phyloP scores from a whole-genome alignment of 2,888 invertebrate species.

The Digitonthophagus gazella region DNA sequence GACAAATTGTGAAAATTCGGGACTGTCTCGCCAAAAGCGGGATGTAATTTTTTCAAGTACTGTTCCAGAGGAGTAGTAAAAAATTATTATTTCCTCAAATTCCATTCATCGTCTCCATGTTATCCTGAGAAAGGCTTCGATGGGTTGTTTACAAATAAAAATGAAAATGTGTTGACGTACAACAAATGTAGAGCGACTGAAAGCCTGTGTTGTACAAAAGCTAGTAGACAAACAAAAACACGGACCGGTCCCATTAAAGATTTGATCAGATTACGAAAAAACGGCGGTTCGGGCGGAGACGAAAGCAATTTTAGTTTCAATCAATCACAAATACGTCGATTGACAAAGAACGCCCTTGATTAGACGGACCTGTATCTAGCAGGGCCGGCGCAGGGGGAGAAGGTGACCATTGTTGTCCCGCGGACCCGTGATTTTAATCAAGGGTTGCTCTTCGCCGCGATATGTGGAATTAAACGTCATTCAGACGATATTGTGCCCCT shows the following conservation, averaged over 20 bases:
- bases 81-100: too few relatives aligned
- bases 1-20: too few relatives aligned
- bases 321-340: conserved; percentile 49
- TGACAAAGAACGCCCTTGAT: conserved; percentile 49
- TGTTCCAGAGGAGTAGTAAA: too few relatives aligned
- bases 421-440: conserved; percentile 49
- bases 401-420: conserved; percentile 44
- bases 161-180: neutral
- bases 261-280: conserved; percentile 37
- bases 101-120: neutral
- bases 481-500: conserved; percentile 45
- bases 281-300: conserved; percentile 31
- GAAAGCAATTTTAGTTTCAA: conserved; percentile 49
- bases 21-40: too few relatives aligned
- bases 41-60: too few relatives aligned
- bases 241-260: conserved; percentile 24
- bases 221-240: conserved; percentile 23
- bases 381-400: conserved; percentile 41
- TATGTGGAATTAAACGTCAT: conserved; percentile 50
- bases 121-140: neutral
- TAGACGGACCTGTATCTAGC: conserved; percentile 46
- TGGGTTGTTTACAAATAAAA: neutral
- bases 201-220: conserved; percentile 17
- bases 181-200: conserved; percentile 19
- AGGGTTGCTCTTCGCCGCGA: conserved; percentile 47